Evolutionary conservation across 2,888 invertebrate genomes (phyloP).

Genomic region (Drosophila bunnanda): DNA sequence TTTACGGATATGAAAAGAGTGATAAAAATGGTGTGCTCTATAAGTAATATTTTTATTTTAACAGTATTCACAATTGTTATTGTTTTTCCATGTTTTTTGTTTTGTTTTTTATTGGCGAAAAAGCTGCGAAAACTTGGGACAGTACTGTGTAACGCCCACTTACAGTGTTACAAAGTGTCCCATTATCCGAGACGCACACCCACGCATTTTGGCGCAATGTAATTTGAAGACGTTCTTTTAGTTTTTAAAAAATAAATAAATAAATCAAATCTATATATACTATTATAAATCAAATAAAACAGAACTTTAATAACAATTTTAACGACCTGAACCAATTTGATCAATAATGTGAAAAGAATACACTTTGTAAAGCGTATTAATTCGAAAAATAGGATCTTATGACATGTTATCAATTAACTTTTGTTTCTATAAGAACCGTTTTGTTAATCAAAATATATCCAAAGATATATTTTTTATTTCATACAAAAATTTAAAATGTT

Average conservation of each 20-base stretch:
- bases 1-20: neutral
- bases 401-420: too few species aligned
- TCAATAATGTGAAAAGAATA: neutral
- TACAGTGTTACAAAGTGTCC: conserved; percentile 22
- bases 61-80: conserved; percentile 22
- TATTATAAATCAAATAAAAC: neutral
- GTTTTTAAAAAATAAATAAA: too few species aligned
- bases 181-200: conserved; percentile 57
- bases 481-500: neutral
- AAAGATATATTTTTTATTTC: neutral
- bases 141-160: conserved; percentile 43
- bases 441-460: neutral
- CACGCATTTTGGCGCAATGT: conserved; percentile 7
- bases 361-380: neutral
- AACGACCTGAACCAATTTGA: neutral
- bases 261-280: too few species aligned
- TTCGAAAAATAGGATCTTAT: too few species aligned
- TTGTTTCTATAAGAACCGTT: too few species aligned
- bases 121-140: conserved; percentile 17
- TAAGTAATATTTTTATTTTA: neutral
- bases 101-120: conserved; percentile 15
- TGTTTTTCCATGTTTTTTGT: neutral
- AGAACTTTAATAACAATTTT: neutral
- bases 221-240: neutral
- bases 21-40: neutral